Percentiles rank a stretch among this genome's conserved stretches.
Conservation (phyloP, 2,888 invertebrate genomes). For the Himalopsyche japonica region DNA sequence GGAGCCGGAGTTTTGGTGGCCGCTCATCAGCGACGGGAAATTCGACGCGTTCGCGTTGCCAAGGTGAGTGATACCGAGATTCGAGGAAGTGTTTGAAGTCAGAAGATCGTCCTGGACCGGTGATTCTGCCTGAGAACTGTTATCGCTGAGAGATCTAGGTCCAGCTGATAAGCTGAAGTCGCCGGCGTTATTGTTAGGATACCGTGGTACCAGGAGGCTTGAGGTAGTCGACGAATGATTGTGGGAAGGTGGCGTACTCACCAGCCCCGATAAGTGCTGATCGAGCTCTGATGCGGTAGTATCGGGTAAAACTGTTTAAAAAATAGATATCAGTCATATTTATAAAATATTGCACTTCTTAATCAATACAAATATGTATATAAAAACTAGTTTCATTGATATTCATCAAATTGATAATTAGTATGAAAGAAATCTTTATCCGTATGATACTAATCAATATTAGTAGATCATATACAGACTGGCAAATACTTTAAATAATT, state of each 20-base stretch:
- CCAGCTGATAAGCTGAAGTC: slow-evolving; percentile 68
- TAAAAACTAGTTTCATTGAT: too few species aligned
- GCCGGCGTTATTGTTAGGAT: slow-evolving; percentile 61
- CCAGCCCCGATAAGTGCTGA: slow-evolving; percentile 70
- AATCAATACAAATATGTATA: too few species aligned
- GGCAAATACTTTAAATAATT: too few species aligned
- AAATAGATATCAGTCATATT: neutral
- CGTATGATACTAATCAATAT: too few species aligned
- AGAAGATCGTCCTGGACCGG: slow-evolving; percentile 79
- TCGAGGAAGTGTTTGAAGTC: slow-evolving; percentile 64
- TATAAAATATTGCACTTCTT: neutral
- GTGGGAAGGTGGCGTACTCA: slow-evolving; percentile 62
- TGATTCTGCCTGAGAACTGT: slow-evolving; percentile 81
- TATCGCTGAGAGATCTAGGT: slow-evolving; percentile 79
- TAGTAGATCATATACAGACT: too few species aligned
- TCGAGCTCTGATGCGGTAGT: slow-evolving; percentile 75
- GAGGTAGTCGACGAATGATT: slow-evolving; percentile 47
- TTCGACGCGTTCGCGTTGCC: slow-evolving; percentile 60
- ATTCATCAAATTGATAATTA: too few species aligned
- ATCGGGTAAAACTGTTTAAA: slow-evolving; percentile 70
- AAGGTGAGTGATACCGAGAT: slow-evolving; percentile 60
- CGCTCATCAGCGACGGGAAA: slow-evolving; percentile 66
- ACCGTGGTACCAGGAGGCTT: slow-evolving; percentile 66
- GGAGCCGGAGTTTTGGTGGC: slow-evolving; percentile 60
- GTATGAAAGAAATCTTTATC: too few species aligned